phyloP scores from a whole-genome alignment of 1,140 invertebrate genomes.

The Aphis craccivora region DNA sequence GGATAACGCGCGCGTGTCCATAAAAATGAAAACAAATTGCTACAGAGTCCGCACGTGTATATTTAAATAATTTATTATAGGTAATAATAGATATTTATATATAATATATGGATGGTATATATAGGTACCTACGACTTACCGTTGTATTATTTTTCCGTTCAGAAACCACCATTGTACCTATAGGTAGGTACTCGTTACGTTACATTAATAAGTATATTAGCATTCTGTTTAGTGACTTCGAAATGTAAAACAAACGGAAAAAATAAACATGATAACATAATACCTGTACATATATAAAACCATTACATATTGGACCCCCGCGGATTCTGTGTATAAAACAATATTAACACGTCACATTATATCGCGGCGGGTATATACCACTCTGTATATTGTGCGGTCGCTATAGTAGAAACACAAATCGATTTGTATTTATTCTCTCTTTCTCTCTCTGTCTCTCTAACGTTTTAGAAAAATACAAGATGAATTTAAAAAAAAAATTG shows the following conservation, averaged over 20 bases:
- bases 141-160: neutral
- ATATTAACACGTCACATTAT: conserved; percentile 49
- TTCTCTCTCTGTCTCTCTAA: neutral
- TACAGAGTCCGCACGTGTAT: neutral
- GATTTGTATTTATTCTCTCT: neutral
- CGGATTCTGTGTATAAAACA: conserved; percentile 31
- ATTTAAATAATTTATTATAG: neutral
- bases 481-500: too few species aligned
- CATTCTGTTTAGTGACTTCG: conserved; percentile 19
- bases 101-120: neutral
- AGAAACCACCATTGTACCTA: too few species aligned
- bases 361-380: neutral
- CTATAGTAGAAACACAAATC: neutral
- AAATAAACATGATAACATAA: neutral
- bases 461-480: neutral
- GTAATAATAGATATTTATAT: neutral
- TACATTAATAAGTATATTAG: neutral
- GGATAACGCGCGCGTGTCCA: neutral
- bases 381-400: neutral
- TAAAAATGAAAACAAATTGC: conserved; percentile 55
- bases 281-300: neutral
- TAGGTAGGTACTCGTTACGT: too few species aligned
- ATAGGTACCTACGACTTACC: neutral
- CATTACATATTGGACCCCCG: neutral
- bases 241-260: conserved; percentile 15